phyloP scores from a whole-genome alignment of 2,113 vertebrate species.

The Piaya cayana region DNA sequence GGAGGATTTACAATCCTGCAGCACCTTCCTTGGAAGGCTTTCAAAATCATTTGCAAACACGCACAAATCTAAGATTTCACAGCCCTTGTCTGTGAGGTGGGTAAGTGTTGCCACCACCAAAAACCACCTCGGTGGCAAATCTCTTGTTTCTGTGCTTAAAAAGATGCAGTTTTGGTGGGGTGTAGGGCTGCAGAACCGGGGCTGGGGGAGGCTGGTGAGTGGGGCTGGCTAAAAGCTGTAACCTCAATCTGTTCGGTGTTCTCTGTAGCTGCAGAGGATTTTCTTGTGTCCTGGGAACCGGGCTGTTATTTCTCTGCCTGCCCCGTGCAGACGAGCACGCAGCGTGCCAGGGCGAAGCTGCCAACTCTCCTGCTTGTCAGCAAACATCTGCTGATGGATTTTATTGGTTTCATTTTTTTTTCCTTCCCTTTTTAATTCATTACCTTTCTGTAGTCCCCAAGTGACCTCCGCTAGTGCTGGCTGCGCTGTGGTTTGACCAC shows the following conservation, averaged over 20 bases:
- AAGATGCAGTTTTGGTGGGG: background rate
- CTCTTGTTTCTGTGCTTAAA: background rate
- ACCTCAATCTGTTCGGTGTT: background rate
- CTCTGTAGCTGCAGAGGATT: background rate
- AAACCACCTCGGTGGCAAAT: background rate
- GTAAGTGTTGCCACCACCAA: constrained; percentile 48
- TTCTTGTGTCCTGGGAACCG: background rate
- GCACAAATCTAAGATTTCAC: constrained; percentile 28
- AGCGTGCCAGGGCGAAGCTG: background rate
- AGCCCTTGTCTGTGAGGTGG: constrained; percentile 42
- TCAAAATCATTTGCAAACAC: constrained; percentile 49
- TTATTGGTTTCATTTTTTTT: background rate
- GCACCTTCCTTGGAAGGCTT: constrained; percentile 61
- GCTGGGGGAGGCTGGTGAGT: background rate
- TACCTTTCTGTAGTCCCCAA: constrained; percentile 3
- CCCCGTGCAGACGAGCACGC: background rate
- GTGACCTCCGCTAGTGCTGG: constrained; percentile 3
- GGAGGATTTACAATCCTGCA: constrained; percentile 40
- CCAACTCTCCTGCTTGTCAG: background rate
- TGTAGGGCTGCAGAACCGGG: background rate
- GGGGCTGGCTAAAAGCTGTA: background rate
- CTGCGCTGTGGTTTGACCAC: background rate
- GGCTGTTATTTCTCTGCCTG: background rate
- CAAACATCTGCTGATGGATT: constrained; percentile 4
- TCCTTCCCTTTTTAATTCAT: background rate